Percentiles rank a stretch among this genome's conserved stretches.
Conservation (phyloP, 2,113 vertebrate genomes). For the Lamprotornis superbus region DNA sequence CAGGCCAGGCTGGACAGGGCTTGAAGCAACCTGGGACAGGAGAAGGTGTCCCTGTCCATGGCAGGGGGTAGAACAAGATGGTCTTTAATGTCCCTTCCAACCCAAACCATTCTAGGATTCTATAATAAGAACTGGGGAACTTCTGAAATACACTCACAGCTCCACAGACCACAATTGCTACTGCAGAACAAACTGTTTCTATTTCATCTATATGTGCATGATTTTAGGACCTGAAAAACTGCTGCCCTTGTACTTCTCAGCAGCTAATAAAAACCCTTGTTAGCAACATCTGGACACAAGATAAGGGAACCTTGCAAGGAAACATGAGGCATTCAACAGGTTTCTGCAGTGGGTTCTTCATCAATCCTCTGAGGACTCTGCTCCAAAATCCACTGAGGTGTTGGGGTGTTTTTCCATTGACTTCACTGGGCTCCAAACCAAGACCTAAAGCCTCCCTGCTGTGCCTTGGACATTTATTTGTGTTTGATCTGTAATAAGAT, state of each 20-base stretch:
- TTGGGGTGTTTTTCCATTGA: constrained; percentile 57
- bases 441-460: constrained; percentile 52
- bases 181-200: neutral
- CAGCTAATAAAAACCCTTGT: constrained; percentile 61
- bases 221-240: constrained; percentile 28
- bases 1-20: neutral
- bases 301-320: constrained; percentile 49
- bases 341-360: constrained; percentile 26
- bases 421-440: constrained; percentile 54
- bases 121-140: neutral
- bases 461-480: constrained; percentile 45
- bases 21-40: neutral
- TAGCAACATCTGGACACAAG: constrained; percentile 59
- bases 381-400: constrained; percentile 12
- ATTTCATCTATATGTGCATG: neutral
- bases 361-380: neutral
- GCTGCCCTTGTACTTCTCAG: constrained; percentile 6
- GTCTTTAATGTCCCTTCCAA: neutral
- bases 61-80: neutral
- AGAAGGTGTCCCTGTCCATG: neutral
- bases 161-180: neutral
- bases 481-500: constrained; percentile 55
- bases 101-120: neutral
- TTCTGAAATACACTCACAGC: neutral
- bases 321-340: constrained; percentile 33